phyloP scores from a whole-genome alignment of 1,140 invertebrate species.

The Palaemon carinicauda region DNA sequence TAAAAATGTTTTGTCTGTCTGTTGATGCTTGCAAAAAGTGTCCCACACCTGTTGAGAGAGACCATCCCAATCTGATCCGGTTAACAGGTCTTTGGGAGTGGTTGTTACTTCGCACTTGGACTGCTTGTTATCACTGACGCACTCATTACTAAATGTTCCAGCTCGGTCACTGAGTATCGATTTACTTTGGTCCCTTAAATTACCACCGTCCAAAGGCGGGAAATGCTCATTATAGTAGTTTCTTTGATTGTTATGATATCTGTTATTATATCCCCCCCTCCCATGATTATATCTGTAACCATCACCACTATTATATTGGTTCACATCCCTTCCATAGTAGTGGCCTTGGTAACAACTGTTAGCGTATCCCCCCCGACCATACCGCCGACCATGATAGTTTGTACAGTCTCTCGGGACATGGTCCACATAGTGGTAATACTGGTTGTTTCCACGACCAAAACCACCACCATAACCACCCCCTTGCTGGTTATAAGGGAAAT shows the following conservation, averaged over 20 bases:
- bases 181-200: constrained; percentile 12
- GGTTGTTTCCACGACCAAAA: not conserved
- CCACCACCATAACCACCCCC: not conserved
- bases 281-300: not conserved
- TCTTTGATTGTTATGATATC: constrained; percentile 29
- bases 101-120: constrained; percentile 39
- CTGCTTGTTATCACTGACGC: not conserved
- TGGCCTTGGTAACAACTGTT: constrained; percentile 18
- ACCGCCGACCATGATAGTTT: constrained; percentile 24
- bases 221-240: not conserved
- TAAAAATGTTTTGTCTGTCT: constrained; percentile 80
- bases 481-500: not conserved
- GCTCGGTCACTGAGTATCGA: constrained; percentile 32
- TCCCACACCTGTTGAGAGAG: constrained; percentile 81
- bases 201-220: not conserved
- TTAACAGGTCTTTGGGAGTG: constrained; percentile 36
- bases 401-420: not conserved
- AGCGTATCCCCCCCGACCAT: constrained; percentile 29
- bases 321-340: not conserved
- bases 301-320: not conserved
- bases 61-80: constrained; percentile 40
- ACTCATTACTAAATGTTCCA: constrained; percentile 32
- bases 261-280: constrained; percentile 7
- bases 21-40: constrained; percentile 79
- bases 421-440: constrained; percentile 20